Base-by-base conservation (phyloP, 1,140 invertebrate genomes). In the Riptortus pedestris region DNA sequence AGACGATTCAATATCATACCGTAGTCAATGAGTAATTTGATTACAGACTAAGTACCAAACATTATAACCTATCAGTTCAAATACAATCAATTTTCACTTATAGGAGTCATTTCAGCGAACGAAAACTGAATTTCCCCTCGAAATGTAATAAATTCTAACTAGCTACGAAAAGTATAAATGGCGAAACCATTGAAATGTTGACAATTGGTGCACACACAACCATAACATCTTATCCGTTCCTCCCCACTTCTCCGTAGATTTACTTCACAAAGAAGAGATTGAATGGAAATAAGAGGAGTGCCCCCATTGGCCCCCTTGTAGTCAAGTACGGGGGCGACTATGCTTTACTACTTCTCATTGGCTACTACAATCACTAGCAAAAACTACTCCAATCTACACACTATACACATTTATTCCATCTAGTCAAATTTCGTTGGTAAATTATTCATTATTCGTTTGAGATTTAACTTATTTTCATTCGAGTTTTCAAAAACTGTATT, bases 201-300 rank as follows among this genome's bases (percentile, higher is more conserved):
- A 67, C 66, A 68, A 63, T 60, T 65, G 27, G 31, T 52, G 59
- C 64, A 67, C 63, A 59, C 63, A 65, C 64, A 65, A 65, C 65
- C 65, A 66, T 65, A 66, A 66, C 67, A 68, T 67, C 64, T 62
- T 48, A 55, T 26, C 66, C 47, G 14, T 57, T 47, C 62, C 58
- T 58, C 65, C 62, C 65, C 60, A 63, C 66, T 66, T 31, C 67
- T 58, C 67, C 67, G 51, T 55, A 55, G 51, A 55, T 55, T 55
- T 55, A 55, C 51, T 55, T 55, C 51, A 67, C 66, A 67, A 67
- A 67, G 66, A 65, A 67, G 43, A 62, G 26, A 52, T 63, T 67
- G 66, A 67, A 67, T 67, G 66, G 59, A 55, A 47, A 52, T 62
- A 16, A 9, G 59, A 67, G 31, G 59, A 38, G 47, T n/a, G 18